Evolutionary conservation across 2,797 vertebrate species (phyloP).

Genomic region (Rhinichthys osculus): DNA sequence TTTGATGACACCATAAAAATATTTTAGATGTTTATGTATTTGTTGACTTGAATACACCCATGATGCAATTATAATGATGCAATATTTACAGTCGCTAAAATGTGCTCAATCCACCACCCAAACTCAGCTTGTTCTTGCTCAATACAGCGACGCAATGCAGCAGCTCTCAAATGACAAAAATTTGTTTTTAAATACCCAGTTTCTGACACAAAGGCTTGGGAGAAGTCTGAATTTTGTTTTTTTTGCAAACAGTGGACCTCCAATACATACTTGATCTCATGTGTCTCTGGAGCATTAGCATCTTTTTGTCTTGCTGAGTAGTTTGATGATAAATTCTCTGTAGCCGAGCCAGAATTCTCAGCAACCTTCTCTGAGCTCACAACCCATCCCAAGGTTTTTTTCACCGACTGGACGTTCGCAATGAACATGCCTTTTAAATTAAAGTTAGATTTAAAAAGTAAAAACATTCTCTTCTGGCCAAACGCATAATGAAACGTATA

Average conservation of each 20-base stretch:
- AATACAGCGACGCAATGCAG: not conserved
- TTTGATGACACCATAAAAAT: slow-evolving; percentile 13
- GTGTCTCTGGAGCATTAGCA: slow-evolving; percentile 37
- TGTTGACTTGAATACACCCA: slow-evolving; percentile 27
- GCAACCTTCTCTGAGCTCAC: slow-evolving; percentile 22
- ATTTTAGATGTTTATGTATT: slow-evolving; percentile 37
- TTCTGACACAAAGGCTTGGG: slow-evolving; percentile 8
- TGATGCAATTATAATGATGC: slow-evolving; percentile 40
- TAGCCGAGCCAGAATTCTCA: slow-evolving; percentile 39
- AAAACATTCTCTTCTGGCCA: slow-evolving; percentile 35
- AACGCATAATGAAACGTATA: slow-evolving; percentile 25
- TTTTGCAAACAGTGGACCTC: slow-evolving; percentile 24
- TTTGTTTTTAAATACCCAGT: slow-evolving; percentile 28
- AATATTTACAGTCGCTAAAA: slow-evolving; percentile 39
- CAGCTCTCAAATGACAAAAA: slow-evolving; percentile 28
- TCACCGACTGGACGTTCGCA: slow-evolving; percentile 2
- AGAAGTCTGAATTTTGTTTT: not conserved
- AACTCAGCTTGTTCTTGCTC: slow-evolving; percentile 18
- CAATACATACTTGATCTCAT: slow-evolving; percentile 8
- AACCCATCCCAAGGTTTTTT: slow-evolving; percentile 25
- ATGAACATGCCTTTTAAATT: slow-evolving; percentile 36
- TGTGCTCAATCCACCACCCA: slow-evolving; percentile 15
- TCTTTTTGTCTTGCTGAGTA: slow-evolving; percentile 49
- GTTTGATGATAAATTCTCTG: slow-evolving; percentile 44
- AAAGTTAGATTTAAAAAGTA: slow-evolving; percentile 24